Evolutionary conservation across 2,888 invertebrate species (phyloP), one percentile per base, ranked within the genome.

Genomic region (Dryomyza anilis): DNA sequence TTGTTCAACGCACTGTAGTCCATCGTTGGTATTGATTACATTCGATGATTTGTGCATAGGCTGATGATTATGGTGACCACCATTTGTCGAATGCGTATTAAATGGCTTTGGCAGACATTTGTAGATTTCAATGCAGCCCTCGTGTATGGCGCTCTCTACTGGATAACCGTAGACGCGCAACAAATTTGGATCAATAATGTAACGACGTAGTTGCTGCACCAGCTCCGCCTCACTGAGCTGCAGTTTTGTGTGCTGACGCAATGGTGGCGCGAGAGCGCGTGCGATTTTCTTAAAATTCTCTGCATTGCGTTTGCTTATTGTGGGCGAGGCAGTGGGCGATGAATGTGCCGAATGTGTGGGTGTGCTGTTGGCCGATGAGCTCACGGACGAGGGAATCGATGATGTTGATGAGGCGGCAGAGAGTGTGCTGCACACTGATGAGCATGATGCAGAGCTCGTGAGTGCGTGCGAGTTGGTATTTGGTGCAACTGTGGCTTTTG

Each of bases 111-210:
- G 86, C 74, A 86, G 83, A 62, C 86, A 85, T 74, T 89, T 88
- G 76, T 87, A 88, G 62, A 91, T 87, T 71, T 89, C 86, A 6
- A 88, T 89, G 73, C 86, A 85, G 43, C 87, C 87, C 2, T 88
- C 88, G 70, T 86, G 85, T 10, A 85, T 80, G 56, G 85, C 85
- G 69, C 88, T 87, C 73, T 89, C 89, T 7, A 91, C 84, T 0
- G 94, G 93, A 76, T 89, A 93, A 1, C 93, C 93, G 69, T 89
- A 85, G 12, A 86, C 85, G 71, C 88, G 85, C 81, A 92, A 84
- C 66, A 89, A 86, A 70, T 88, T 86, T 7, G 85, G 85, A 25
- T 86, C 86, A 56, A 93, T 84, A 21, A 89, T 77, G 80, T 91
- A 90, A 63, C 86, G 85, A 1, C 85, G 85, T 55, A 93, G 82